Evolutionary conservation across 2,888 invertebrate genomes (phyloP).

Genomic region (Drosophila mercatorum): DNA sequence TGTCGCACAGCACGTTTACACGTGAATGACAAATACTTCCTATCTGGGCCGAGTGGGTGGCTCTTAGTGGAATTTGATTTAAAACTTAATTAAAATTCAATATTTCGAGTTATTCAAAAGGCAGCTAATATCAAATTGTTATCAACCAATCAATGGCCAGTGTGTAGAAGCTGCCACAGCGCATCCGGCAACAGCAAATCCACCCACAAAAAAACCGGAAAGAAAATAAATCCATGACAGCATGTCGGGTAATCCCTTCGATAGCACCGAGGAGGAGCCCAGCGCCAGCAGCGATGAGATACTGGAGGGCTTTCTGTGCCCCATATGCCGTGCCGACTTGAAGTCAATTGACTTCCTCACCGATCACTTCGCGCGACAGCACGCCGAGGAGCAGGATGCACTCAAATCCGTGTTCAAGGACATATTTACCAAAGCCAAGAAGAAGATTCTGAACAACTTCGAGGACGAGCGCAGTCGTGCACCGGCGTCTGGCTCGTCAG

Average conservation of each 20-base stretch:
- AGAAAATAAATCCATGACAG: constrained; percentile 15
- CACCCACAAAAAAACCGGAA: constrained; percentile 53
- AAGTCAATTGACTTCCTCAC: constrained; percentile 93
- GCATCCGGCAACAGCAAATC: constrained; percentile 17
- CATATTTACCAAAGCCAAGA: constrained; percentile 95
- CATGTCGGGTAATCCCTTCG: constrained; percentile 81
- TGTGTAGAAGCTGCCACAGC: not conserved
- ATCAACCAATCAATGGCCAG: not conserved
- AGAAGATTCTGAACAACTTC: constrained; percentile 90
- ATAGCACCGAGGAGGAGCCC: constrained; percentile 67
- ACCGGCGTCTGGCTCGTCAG: constrained; percentile 11
- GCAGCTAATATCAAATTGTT: not conserved
- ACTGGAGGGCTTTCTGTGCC: constrained; percentile 97
- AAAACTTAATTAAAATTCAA: constrained; percentile 39
- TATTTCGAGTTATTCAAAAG: not conserved
- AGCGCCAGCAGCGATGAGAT: constrained; percentile 86
- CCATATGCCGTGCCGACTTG: constrained; percentile 96
- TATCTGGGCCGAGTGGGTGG: constrained; percentile 25
- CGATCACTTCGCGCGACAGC: constrained; percentile 94
- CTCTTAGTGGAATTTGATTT: constrained; percentile 37
- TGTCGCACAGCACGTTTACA: constrained; percentile 13
- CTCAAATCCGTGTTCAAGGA: constrained; percentile 91
- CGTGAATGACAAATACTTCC: constrained; percentile 32
- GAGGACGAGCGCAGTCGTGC: constrained; percentile 86
- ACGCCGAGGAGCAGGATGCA: constrained; percentile 94